Conservation (phyloP, 1,140 invertebrate genomes). For the Drosophila lacteicornis region DNA sequence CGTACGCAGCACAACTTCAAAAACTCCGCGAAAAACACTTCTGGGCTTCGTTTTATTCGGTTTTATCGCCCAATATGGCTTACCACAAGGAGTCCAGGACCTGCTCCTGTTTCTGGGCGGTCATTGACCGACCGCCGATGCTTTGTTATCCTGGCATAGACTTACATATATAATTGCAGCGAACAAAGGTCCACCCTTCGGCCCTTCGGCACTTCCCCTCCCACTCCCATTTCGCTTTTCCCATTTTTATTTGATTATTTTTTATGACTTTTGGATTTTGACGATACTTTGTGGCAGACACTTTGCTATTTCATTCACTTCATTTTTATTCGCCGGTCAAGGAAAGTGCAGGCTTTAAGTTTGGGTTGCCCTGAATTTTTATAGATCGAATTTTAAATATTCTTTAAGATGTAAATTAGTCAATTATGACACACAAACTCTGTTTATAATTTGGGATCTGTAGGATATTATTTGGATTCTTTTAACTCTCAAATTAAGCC, state of each 20-base stretch:
- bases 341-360: conserved; percentile 7
- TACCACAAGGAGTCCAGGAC: conserved; percentile 17
- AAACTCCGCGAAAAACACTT: conserved; percentile 31
- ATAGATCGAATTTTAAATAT: not conserved
- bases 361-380: not conserved
- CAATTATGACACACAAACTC: too few relatives aligned
- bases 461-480: too few relatives aligned
- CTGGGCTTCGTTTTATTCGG: conserved; percentile 61
- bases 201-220: not conserved
- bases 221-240: conserved; percentile 2
- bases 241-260: conserved; percentile 64
- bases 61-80: conserved; percentile 73
- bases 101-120: conserved; percentile 8
- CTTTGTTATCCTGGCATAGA: conserved; percentile 42
- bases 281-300: conserved; percentile 46
- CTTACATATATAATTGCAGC: conserved; percentile 49
- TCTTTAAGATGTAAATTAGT: not conserved
- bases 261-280: conserved; percentile 72
- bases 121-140: conserved; percentile 25
- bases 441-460: too few relatives aligned
- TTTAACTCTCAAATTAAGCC: too few relatives aligned
- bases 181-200: conserved; percentile 6
- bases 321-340: conserved; percentile 16
- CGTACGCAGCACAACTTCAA: conserved; percentile 4
- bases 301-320: conserved; percentile 46